Evolutionary conservation across 2,113 vertebrate species (phyloP).

Genomic region (Phyllostomus discolor): DNA sequence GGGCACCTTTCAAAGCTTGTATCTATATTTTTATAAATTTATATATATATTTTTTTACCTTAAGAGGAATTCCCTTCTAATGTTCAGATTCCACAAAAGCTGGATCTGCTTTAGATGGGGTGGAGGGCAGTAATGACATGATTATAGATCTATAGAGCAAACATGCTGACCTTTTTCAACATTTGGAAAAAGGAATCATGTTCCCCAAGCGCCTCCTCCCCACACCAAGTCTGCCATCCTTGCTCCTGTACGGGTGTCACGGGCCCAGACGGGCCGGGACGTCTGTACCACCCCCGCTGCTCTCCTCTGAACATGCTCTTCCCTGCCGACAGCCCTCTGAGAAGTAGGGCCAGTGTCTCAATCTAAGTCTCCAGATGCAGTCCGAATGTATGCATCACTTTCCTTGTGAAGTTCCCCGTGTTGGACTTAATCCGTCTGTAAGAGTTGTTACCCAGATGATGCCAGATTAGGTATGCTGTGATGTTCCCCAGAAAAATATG

Average conservation of each 20-base stretch:
- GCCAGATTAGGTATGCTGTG: not conserved
- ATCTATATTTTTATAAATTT: not conserved
- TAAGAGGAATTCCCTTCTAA: not conserved
- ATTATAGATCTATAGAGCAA: not conserved
- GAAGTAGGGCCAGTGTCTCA: not conserved
- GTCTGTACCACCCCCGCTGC: not conserved
- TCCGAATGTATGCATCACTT: not conserved
- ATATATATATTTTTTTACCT: not conserved
- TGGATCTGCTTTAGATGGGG: not conserved
- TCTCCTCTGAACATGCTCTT: not conserved
- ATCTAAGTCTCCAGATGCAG: not conserved
- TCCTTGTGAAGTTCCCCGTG: not conserved
- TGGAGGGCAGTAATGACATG: not conserved
- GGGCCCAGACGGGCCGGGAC: no score
- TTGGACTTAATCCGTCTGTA: not conserved
- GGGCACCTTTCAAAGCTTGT: not conserved
- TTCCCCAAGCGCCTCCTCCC: not conserved
- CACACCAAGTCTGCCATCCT: not conserved
- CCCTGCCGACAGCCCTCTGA: not conserved
- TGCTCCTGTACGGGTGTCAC: not conserved
- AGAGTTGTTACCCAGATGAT: not conserved
- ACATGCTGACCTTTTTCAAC: not conserved
- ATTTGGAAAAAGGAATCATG: not conserved
- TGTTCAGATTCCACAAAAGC: not conserved
- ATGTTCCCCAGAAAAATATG: not conserved